Percentiles rank a stretch among this genome's conserved stretches.
These are phyloP conservation scores for Pseudopipra pipra DNA, from an alignment of 2,113 vertebrate species.

Conservation along the genomic window DNA sequence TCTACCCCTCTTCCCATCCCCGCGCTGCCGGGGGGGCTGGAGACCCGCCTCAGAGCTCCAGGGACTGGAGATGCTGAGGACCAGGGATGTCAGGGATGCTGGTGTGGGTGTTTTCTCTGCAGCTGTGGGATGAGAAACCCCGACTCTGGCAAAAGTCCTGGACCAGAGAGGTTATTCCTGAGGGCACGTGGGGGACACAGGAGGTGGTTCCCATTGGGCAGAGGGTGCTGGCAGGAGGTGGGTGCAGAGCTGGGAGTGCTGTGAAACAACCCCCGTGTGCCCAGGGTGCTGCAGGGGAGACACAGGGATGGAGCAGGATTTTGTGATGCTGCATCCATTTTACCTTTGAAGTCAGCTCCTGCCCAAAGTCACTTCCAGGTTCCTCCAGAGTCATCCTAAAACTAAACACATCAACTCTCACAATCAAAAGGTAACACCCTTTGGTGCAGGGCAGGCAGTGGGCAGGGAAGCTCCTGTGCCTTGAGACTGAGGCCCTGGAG, in stretches of 20 bases:
- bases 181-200: background rate
- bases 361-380: background rate
- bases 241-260: background rate
- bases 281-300: background rate
- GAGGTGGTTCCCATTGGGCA: background rate
- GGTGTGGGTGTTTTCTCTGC: background rate
- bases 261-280: background rate
- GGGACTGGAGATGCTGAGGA: background rate
- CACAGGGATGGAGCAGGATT: background rate
- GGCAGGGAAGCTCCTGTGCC: background rate
- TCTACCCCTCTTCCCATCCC: background rate
- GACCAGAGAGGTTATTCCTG: background rate
- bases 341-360: background rate
- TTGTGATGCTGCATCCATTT: background rate
- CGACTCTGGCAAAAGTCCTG: background rate
- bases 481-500: background rate
- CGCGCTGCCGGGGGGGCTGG: background rate
- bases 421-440: background rate
- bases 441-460: background rate
- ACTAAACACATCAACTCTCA: background rate
- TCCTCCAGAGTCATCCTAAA: background rate
- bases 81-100: background rate
- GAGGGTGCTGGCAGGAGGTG: background rate
- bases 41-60: background rate
- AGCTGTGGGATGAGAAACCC: background rate